A percentile compares a stretch with the other conserved stretches of the same genome.
phyloP scores from a whole-genome alignment of 2,797 vertebrate species.

The Vespertilio murinus region DNA sequence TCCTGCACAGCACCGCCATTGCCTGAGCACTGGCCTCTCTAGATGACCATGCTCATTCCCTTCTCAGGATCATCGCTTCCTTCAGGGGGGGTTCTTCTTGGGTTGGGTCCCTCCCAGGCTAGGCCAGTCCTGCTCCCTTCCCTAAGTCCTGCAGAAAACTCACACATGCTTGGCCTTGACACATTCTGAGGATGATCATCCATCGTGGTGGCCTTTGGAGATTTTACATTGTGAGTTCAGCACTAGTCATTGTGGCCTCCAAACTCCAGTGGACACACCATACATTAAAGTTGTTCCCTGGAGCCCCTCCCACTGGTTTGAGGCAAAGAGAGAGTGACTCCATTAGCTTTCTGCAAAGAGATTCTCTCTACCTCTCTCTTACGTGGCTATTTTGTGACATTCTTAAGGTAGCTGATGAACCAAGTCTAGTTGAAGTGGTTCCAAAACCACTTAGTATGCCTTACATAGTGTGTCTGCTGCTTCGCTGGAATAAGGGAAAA shows the following conservation, averaged over 20 bases:
- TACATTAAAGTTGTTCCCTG: neutral
- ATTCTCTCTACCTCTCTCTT: neutral
- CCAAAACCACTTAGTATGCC: neutral
- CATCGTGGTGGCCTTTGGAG: neutral
- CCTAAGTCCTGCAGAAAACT: neutral
- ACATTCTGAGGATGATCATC: neutral
- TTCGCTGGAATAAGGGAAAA: neutral
- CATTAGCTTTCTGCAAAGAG: neutral
- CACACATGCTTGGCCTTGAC: neutral
- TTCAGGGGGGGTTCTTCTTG: neutral
- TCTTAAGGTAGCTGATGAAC: neutral
- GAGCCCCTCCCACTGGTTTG: neutral
- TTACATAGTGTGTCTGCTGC: accelerated
- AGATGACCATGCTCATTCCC: accelerated
- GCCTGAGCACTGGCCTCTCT: neutral
- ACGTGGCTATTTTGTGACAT: neutral
- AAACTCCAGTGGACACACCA: neutral
- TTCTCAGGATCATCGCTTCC: neutral
- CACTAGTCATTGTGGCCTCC: neutral
- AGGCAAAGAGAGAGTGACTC: neutral
- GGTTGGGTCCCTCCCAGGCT: neutral
- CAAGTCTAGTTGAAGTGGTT: neutral
- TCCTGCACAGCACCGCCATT: neutral
- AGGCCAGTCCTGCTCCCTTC: neutral
- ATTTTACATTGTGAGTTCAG: neutral